These are phyloP conservation scores for Emys orbicularis DNA, from an alignment of 2,797 vertebrate species.

Conservation along the genomic window DNA sequence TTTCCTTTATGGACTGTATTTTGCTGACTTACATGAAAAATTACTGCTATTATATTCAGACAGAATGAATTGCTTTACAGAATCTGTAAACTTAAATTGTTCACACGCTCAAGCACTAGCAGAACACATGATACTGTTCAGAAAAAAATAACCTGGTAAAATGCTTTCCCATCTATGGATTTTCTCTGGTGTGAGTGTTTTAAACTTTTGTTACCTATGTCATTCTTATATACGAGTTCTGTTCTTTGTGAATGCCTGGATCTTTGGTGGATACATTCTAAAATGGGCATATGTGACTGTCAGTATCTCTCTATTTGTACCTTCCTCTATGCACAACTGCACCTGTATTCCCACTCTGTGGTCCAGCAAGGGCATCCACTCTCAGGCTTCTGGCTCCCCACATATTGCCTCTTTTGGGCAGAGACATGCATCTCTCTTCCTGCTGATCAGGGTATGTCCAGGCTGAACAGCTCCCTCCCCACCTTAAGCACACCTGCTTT, in stretches of 20 bases:
- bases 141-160: constrained; percentile 62
- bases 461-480: not conserved
- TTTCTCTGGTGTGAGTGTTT: constrained; percentile 49
- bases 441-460: not conserved
- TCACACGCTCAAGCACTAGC: constrained; percentile 61
- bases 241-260: constrained; percentile 18
- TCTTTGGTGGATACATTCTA: constrained; percentile 44
- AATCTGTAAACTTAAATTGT: constrained; percentile 82
- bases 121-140: constrained; percentile 54
- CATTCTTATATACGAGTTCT: constrained; percentile 20
- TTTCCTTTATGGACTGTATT: constrained; percentile 73
- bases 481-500: not conserved
- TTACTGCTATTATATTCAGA: constrained; percentile 78
- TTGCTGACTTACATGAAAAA: constrained; percentile 83
- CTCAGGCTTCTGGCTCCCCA: not conserved
- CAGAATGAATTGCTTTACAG: constrained; percentile 78
- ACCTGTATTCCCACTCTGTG: not conserved
- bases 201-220: constrained; percentile 63
- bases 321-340: not conserved
- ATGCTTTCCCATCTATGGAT: constrained; percentile 58
- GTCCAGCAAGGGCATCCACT: not conserved
- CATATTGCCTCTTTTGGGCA: not conserved
- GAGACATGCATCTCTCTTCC: not conserved
- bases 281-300: constrained; percentile 34
- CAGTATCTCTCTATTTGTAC: not conserved